Evolutionary conservation across 35 echinoderm and acorn worm genomes (phyloP).

Genomic region (Ophiothrix spiculata): DNA sequence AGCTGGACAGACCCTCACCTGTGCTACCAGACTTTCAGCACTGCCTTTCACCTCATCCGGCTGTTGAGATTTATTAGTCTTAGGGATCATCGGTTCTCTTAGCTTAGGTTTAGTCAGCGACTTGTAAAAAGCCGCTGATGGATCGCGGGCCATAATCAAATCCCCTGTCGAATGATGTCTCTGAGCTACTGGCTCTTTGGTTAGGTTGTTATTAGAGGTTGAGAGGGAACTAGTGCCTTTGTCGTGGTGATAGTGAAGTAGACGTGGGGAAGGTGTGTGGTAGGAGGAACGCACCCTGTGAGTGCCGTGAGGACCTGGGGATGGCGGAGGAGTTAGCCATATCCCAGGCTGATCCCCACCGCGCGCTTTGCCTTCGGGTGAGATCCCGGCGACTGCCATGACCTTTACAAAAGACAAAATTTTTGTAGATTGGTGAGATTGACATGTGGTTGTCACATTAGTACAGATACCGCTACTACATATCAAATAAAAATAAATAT

Average conservation of each 20-base stretch:
- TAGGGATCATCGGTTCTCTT: constrained; percentile 29
- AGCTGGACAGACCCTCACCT: too few species aligned
- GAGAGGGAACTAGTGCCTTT: constrained; percentile 25
- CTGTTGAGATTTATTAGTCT: constrained; percentile 26
- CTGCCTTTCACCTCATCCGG: constrained; percentile 61
- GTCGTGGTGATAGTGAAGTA: constrained; percentile 34
- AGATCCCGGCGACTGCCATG: constrained; percentile 96
- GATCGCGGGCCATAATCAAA: constrained; percentile 69
- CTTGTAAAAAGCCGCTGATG: constrained; percentile 90
- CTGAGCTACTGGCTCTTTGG: constrained; percentile 66
- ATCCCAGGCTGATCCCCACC: constrained; percentile 39
- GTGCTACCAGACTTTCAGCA: constrained; percentile 93
- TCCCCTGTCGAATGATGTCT: constrained; percentile 77
- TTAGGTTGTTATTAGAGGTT: constrained; percentile 46
- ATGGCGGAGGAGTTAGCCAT: constrained; percentile 86
- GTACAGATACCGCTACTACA: too few species aligned
- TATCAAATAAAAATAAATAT: too few species aligned
- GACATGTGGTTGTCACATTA: too few species aligned
- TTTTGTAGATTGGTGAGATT: too few species aligned
- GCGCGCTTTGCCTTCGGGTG: constrained; percentile 76
- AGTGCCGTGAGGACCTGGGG: constrained; percentile 53
- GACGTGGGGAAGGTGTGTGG: constrained; percentile 60
- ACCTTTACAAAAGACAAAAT: constrained; percentile 55
- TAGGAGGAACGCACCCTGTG: constrained; percentile 54
- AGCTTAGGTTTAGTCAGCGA: constrained; percentile 69